phyloP scores from a whole-genome alignment of 2,797 vertebrate species.

The Carapus acus region DNA sequence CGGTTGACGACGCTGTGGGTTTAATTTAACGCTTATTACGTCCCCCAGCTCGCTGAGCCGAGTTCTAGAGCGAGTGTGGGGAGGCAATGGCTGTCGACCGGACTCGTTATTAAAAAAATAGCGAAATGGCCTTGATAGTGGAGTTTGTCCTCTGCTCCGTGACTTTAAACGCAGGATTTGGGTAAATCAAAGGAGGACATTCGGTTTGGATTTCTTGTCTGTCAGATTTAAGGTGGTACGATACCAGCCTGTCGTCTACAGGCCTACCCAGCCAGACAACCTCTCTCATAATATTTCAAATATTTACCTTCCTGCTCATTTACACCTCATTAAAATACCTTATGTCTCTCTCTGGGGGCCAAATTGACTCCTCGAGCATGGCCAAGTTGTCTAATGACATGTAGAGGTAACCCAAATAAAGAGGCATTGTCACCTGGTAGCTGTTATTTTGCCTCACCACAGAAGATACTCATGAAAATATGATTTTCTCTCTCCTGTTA shows the following conservation, averaged over 20 bases:
- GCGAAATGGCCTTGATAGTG: constrained; percentile 65
- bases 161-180: not conserved
- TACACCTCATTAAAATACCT: constrained; percentile 10
- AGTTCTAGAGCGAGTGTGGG: constrained; percentile 55
- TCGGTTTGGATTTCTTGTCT: constrained; percentile 7
- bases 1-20: not conserved
- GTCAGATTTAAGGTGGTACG: no score
- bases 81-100: constrained; percentile 75
- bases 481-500: constrained; percentile 14
- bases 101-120: constrained; percentile 60
- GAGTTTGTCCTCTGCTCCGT: constrained; percentile 23
- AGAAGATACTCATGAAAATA: constrained; percentile 28
- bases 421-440: constrained; percentile 37
- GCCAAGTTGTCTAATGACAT: constrained; percentile 19
- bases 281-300: constrained; percentile 50
- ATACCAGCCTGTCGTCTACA: constrained; percentile 55
- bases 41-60: constrained; percentile 38
- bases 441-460: constrained; percentile 13
- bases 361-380: constrained; percentile 27
- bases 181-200: not conserved
- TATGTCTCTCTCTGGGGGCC: constrained; percentile 11
- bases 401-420: constrained; percentile 18
- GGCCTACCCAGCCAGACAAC: constrained; percentile 54
- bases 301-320: constrained; percentile 15
- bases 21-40: constrained; percentile 40